Evolutionary conservation across 2,113 vertebrate species (phyloP), one percentile per base, ranked within the genome.

Genomic region (Embiotoca jacksoni): DNA sequence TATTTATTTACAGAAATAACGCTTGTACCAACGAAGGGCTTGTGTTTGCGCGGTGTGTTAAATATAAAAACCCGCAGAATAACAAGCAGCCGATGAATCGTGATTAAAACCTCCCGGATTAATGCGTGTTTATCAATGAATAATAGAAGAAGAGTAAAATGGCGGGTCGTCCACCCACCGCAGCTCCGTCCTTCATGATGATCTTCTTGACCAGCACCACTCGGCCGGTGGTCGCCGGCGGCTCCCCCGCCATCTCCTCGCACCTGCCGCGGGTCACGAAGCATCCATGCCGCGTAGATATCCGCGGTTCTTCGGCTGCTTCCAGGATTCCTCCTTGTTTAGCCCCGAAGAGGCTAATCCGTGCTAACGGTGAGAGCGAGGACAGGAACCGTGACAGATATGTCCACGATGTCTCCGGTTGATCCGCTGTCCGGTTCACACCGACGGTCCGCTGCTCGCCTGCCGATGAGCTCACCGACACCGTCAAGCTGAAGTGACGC

Each of bases 131-230:
- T 9, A 13, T 13, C 3, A 3, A 44, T 9, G 9, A 13, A 11
- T 11, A 44, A 3, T n/a, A 52, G n/a, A 23, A 3, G 1, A 7
- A 6, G 13, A 44, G 10, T 52, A 80, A 83, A 46, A 84, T 75
- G 71, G 68, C 76, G 62, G 56, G 23, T 13, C 7, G 1, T 39
- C 5, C 49, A 89, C 94, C 73, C 81, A 96, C 95, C 93, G 83
- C 67, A 16, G 67, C 77, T 73, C 93, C 95, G 83, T 95, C 94
- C 84, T 91, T 94, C 94, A 94, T 94, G 69, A 94, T 84, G 76
- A 96, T 92, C 84, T 91, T 94, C 82, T 95, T 96, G 52, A 96
- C 95, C 81, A 96, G 83, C 72, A 96, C 88, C 72, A 95, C 92
- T 39, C 88, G 88, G 57, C 90, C 92, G 82, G 90, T 64, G 55